phyloP scores from a whole-genome alignment of 92 coral and sea anemone genomes.

The Zoanthus sociatus region DNA sequence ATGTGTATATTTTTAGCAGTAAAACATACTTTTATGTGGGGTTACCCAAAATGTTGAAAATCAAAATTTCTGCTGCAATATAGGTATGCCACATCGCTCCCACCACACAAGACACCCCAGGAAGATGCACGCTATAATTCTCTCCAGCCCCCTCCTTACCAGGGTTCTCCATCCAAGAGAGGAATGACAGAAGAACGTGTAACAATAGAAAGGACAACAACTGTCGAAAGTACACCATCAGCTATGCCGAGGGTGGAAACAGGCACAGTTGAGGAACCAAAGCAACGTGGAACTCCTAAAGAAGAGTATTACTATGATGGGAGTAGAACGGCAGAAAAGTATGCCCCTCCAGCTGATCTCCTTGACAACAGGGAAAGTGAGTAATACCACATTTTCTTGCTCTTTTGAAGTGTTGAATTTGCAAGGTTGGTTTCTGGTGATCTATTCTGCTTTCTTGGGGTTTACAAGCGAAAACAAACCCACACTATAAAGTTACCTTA shows the following conservation, averaged over 20 bases:
- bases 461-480: not conserved
- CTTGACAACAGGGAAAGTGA: constrained; percentile 43
- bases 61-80: not conserved
- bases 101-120: constrained; percentile 19
- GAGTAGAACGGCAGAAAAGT: constrained; percentile 58
- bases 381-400: not conserved
- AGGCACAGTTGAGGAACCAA: constrained; percentile 6
- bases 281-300: constrained; percentile 1
- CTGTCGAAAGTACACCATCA: constrained; percentile 13
- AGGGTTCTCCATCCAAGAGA: constrained; percentile 39
- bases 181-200: constrained; percentile 29
- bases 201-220: constrained; percentile 24
- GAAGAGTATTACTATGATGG: constrained; percentile 71
- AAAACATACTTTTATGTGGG: too few relatives aligned
- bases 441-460: not conserved
- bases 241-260: too few relatives aligned
- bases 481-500: too few relatives aligned
- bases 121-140: constrained; percentile 22
- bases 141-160: constrained; percentile 42
- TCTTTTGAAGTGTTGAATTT: not conserved
- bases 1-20: too few relatives aligned
- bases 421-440: too few relatives aligned
- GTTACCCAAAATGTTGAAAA: not conserved
- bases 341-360: constrained; percentile 15
- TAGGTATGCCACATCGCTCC: constrained; percentile 10